Evolutionary conservation across 2,113 vertebrate genomes (phyloP).

Genomic region (Gorsachius goisagi): DNA sequence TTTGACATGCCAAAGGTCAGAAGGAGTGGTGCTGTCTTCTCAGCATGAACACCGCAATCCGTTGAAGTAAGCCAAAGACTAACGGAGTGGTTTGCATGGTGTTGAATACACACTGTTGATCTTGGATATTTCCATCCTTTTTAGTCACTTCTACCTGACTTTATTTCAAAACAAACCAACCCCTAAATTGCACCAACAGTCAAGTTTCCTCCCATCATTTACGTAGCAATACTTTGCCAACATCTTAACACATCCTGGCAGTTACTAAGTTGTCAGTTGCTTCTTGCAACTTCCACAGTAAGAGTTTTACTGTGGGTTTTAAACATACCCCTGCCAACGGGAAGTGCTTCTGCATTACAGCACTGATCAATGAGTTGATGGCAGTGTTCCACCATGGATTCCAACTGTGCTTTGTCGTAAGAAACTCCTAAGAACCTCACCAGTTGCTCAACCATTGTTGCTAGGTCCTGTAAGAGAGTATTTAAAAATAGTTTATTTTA

Average conservation of each 20-base stretch:
- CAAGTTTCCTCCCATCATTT: background rate
- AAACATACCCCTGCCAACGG: slow-evolving; percentile 88
- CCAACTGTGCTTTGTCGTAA: slow-evolving; percentile 94
- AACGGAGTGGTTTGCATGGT: background rate
- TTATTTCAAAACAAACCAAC: background rate
- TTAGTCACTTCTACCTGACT: background rate
- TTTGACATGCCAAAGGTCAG: background rate
- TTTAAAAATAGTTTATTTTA: background rate
- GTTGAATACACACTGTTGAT: background rate
- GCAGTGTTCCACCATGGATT: slow-evolving; percentile 90
- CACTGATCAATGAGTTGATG: slow-evolving; percentile 97
- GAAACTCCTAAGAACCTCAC: slow-evolving; percentile 90
- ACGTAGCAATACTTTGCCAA: background rate
- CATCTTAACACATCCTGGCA: background rate
- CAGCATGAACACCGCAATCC: background rate
- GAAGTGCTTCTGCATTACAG: slow-evolving; percentile 91
- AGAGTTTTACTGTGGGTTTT: background rate
- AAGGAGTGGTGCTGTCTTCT: background rate
- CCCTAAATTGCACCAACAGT: background rate
- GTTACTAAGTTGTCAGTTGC: background rate
- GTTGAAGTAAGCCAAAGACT: background rate
- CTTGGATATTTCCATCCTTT: background rate
- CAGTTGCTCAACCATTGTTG: slow-evolving; percentile 88
- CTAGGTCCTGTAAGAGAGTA: slow-evolving; percentile 83
- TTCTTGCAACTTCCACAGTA: background rate